Evolutionary conservation across 2,113 vertebrate species (phyloP), one percentile per base, ranked within the genome.

Genomic region (Cichladusa arquata): DNA sequence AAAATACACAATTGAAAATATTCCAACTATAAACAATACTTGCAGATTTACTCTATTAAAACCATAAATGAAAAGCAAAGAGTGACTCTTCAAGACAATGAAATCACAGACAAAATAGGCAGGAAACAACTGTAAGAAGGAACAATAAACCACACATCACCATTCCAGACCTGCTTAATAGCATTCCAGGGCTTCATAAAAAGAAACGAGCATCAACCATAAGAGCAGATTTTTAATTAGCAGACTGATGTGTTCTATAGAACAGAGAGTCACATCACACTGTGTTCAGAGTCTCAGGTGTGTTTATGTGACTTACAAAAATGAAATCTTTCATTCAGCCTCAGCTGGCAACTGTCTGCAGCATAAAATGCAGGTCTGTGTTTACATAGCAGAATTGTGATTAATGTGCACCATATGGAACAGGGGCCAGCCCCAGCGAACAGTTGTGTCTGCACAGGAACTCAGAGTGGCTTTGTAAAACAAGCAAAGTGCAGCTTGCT

Each of bases 311-410:
- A 93, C 31, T 95, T 76, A 88, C 22, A 76, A 81, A 92, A 96
- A 96, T 80, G 51, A 92, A 95, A 96, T 89, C 79, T 84, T 92
- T 92, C 84, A 95, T 91, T 97, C 94, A 93, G 18, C 67, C 62
- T 95, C 93, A 95, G 89, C 82, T 76, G 78, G 92, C 88, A 91
- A 88, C 31, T 1, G 3, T 53, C 89, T 56, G 69, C 89, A 92
- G 88, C 95, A 88, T 8, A 94, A 96, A 97, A 96, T 61, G 73
- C 58, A 90, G 83, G 62, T 60, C 45, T 19, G 66, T 96, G 79
- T 95, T 97, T 97, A 88, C 60, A 71, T 7, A 95, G 88, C 50
- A 72, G 93, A 97, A 97, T 71, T 86, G 84, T 96, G 96, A 98
- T 96, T 96, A 97, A 97, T 93, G 92, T 11, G 82, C 88, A 71